Percentiles rank a stretch among this genome's conserved stretches.
Conservation (phyloP, 2,888 invertebrate genomes). For the Teleiodes luculella region DNA sequence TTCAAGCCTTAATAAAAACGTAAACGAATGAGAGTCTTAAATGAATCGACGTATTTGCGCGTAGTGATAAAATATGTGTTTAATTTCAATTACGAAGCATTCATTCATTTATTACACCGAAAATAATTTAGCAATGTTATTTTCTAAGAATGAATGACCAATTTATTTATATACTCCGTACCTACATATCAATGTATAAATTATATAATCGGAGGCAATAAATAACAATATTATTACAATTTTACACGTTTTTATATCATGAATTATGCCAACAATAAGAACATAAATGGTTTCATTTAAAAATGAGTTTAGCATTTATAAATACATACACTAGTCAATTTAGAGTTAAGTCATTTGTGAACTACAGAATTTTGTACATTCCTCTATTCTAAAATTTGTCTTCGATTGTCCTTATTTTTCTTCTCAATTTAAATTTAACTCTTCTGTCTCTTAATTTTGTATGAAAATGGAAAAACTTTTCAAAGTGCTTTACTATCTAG, state of each 20-base stretch:
- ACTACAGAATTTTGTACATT: constrained; percentile 20
- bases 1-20: neutral
- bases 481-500: constrained; percentile 79
- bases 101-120: constrained; percentile 18
- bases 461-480: constrained; percentile 65
- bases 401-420: neutral
- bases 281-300: constrained; percentile 18
- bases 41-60: constrained; percentile 25
- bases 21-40: constrained; percentile 7
- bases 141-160: constrained; percentile 36
- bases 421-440: constrained; percentile 12
- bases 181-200: constrained; percentile 68
- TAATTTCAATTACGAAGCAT: constrained; percentile 19
- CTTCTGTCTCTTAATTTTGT: constrained; percentile 31
- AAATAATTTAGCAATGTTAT: constrained; percentile 24
- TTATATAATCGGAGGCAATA: constrained; percentile 61
- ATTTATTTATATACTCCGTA: constrained; percentile 47
- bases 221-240: constrained; percentile 38
- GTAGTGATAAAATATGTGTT: constrained; percentile 38
- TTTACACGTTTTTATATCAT: constrained; percentile 24
- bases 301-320: constrained; percentile 23
- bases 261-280: constrained; percentile 23
- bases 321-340: constrained; percentile 69
- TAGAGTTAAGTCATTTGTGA: constrained; percentile 54
- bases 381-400: neutral